phyloP scores from a whole-genome alignment of 2,888 invertebrate genomes.

The Andrena dorsata region DNA sequence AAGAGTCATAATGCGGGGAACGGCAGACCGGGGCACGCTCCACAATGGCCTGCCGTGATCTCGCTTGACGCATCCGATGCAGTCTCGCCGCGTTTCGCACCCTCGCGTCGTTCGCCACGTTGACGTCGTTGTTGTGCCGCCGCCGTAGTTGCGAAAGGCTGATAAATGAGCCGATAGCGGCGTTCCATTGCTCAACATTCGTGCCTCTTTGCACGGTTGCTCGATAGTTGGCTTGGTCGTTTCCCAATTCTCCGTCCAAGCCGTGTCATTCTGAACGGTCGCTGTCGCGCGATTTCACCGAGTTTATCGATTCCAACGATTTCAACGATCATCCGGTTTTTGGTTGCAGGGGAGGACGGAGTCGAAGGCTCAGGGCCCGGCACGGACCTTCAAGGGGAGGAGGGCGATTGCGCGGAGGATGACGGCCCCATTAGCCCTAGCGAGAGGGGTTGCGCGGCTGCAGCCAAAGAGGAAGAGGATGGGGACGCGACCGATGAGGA shows the following conservation, averaged over 20 bases:
- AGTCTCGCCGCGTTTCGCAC: conserved; percentile 45
- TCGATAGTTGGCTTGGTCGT: conserved; percentile 55
- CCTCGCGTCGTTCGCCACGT: conserved; percentile 54
- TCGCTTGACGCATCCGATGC: conserved; percentile 67
- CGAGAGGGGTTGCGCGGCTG: conserved; percentile 84
- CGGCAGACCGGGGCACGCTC: conserved; percentile 74
- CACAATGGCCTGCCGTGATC: conserved; percentile 75
- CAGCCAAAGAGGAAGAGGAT: conserved; percentile 85
- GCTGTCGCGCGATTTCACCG: no score
- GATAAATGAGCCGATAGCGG: conserved; percentile 84
- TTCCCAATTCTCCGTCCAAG: conserved; percentile 48
- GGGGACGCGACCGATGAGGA: conserved; percentile 85
- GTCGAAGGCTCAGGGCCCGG: conserved; percentile 83
- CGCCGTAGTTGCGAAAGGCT: conserved; percentile 77
- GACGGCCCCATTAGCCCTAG: conserved; percentile 87
- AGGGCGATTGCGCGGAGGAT: conserved; percentile 87
- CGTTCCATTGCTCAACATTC: conserved; percentile 80
- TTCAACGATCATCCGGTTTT: conserved; percentile 54
- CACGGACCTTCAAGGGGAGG: conserved; percentile 86
- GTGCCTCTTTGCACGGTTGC: conserved; percentile 78
- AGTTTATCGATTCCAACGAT: neutral
- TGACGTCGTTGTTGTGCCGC: conserved; percentile 61
- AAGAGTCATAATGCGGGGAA: conserved; percentile 81
- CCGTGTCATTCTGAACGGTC: no score
- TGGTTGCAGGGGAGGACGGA: conserved; percentile 87